Evolutionary conservation across 1,140 invertebrate species (phyloP).

Genomic region (Rhagoletis pomonella): DNA sequence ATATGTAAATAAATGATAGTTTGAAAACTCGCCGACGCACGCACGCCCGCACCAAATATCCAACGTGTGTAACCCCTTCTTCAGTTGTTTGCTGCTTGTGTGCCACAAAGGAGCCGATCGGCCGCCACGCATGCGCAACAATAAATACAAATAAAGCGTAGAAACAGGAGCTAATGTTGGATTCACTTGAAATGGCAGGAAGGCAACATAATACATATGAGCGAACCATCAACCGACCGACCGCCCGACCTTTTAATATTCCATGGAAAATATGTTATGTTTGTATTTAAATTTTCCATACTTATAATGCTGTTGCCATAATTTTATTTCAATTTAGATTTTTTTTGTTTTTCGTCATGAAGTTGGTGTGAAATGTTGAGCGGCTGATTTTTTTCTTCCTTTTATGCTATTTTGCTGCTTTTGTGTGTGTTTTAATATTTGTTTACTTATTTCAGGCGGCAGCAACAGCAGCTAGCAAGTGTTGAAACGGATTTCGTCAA

Average conservation of each 20-base stretch:
- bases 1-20: too few relatives aligned
- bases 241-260: conserved; percentile 38
- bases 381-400: not conserved
- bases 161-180: not conserved
- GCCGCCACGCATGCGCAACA: not conserved
- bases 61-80: not conserved
- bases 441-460: not conserved
- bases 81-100: not conserved
- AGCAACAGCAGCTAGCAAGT: too few relatives aligned
- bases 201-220: not conserved
- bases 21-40: not conserved
- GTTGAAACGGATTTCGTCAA: conserved; percentile 38
- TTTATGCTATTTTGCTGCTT: not conserved
- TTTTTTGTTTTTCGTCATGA: not conserved
- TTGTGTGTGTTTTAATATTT: not conserved
- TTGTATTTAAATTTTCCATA: not conserved
- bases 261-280: conserved; percentile 21
- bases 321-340: not conserved
- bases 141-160: not conserved
- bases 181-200: not conserved
- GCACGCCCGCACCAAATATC: conserved; percentile 34
- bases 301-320: conserved; percentile 38
- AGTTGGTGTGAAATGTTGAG: conserved; percentile 31
- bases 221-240: too few relatives aligned
- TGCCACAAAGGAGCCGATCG: conserved; percentile 32